Conservation (phyloP, 2,888 invertebrate genomes). For the Nomada goodeniana region DNA sequence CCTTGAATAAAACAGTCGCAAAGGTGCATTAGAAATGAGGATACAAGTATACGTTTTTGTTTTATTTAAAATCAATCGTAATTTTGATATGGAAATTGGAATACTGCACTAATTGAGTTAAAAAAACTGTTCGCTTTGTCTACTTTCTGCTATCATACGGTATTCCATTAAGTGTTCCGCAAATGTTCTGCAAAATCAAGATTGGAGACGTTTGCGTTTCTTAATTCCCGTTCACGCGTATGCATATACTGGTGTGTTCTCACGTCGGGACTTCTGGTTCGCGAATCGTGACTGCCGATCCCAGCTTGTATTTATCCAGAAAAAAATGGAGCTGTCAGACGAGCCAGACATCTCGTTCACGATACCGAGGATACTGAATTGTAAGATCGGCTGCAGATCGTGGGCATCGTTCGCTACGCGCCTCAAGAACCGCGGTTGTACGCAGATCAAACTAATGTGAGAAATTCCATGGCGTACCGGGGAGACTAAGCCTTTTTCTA, state of each 20-base stretch:
- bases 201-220: conserved; percentile 5
- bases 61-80: too few species aligned
- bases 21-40: too few species aligned
- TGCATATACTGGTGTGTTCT: conserved; percentile 47
- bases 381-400: conserved; percentile 51
- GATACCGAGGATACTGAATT: conserved; percentile 35
- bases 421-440: background rate
- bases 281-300: conserved; percentile 73
- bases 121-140: too few species aligned
- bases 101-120: too few species aligned
- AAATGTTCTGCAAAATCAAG: background rate
- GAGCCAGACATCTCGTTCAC: conserved; percentile 47
- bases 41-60: too few species aligned
- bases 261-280: conserved; percentile 46
- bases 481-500: background rate
- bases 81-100: too few species aligned
- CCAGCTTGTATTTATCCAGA: conserved; percentile 59
- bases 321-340: conserved; percentile 62
- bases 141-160: too few species aligned
- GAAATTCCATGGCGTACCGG: conserved; percentile 14
- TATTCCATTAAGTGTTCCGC: background rate
- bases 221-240: conserved; percentile 27
- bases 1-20: too few species aligned
- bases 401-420: conserved; percentile 34
- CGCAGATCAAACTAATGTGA: conserved; percentile 34